Conservation (phyloP, 2,888 invertebrate genomes). For the Mystacides longicornis region DNA sequence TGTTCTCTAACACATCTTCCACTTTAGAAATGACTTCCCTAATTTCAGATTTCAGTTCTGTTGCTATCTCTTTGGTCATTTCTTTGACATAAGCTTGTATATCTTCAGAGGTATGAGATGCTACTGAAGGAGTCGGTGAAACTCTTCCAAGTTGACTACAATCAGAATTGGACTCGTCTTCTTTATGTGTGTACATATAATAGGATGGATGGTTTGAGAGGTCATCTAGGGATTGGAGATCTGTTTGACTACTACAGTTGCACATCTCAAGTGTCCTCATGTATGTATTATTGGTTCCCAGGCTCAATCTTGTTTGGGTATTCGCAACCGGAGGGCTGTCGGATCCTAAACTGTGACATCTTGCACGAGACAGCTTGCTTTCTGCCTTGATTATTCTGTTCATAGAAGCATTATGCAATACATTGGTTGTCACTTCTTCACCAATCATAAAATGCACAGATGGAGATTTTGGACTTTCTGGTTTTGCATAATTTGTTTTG, state of each 20-base stretch:
- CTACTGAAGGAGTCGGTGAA: conserved; percentile 49
- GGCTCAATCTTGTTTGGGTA: conserved; percentile 52
- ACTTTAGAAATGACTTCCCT: conserved; percentile 73
- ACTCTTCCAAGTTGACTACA: conserved; percentile 49
- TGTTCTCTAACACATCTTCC: conserved; percentile 68
- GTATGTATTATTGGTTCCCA: conserved; percentile 49
- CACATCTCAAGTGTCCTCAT: conserved; percentile 46
- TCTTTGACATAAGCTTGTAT: conserved; percentile 69
- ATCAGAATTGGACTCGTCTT: conserved; percentile 45
- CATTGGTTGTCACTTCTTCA: conserved; percentile 50
- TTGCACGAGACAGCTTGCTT: conserved; percentile 34
- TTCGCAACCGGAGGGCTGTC: conserved; percentile 48
- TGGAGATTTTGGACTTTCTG: conserved; percentile 32
- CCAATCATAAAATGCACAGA: conserved; percentile 63
- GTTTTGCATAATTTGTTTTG: conserved; percentile 33
- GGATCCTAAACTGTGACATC: conserved; percentile 63
- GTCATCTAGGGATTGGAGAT: conserved; percentile 58
- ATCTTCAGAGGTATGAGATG: conserved; percentile 54
- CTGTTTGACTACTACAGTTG: conserved; percentile 68
- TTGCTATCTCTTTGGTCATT: conserved; percentile 70
- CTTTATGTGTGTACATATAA: conserved; percentile 41
- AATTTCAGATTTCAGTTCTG: conserved; percentile 75
- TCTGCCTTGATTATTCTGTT: conserved; percentile 22
- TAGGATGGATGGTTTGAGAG: conserved; percentile 43
- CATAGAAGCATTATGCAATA: conserved; percentile 20